Base-by-base conservation (phyloP, 2,888 invertebrate genomes). In the Platynereis dumerilii region DNA sequence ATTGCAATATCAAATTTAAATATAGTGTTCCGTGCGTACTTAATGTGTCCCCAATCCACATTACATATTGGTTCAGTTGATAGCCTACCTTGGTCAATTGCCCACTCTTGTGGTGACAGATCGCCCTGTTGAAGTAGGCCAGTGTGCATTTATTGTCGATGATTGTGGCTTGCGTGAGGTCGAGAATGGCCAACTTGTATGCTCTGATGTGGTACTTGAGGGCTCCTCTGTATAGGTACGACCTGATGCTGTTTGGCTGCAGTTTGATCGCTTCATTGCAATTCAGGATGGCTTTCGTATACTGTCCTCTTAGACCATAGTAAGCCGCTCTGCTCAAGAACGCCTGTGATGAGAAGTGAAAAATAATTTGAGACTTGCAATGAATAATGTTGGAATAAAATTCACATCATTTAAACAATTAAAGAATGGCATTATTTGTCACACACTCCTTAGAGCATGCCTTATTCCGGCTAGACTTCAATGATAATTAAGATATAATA, bases 181-280 rank as follows among this genome's bases (percentile, higher is more conserved):
- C 84, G 29, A 73, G 68, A 24, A 84, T 81, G 26, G 83, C 84
- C 67, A 84, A 72, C 29, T 78, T 75, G 75, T 76, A 84, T 0
- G 82, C 82, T 69, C 76, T 78, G 69, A 84, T 82, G 67, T 80
- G 77, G 70, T 78, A 84, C 73, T 84, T 84, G 62, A 84, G 72
- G 2, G 83, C 78, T 12, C 84, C 84, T 69, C 84, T 80, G 73
- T 84, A 84, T n/a, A 84, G 71, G 68, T 79, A 83, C 17, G 80
- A 79, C 44, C 84, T 72, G 29, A 83, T 78, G 73, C 83, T 82
- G 58, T 77, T 75, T 2, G 84, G 82, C 69, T 82, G 80, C 28
- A 84, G 73, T 64, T 75, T 78, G 58, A 84, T 77, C 45, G 83
- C 84, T 70, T 84, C 82, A 69, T 84, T 84, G 72, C 84, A 84